phyloP scores from a whole-genome alignment of 1,140 invertebrate genomes.

The Chionoecetes opilio region DNA sequence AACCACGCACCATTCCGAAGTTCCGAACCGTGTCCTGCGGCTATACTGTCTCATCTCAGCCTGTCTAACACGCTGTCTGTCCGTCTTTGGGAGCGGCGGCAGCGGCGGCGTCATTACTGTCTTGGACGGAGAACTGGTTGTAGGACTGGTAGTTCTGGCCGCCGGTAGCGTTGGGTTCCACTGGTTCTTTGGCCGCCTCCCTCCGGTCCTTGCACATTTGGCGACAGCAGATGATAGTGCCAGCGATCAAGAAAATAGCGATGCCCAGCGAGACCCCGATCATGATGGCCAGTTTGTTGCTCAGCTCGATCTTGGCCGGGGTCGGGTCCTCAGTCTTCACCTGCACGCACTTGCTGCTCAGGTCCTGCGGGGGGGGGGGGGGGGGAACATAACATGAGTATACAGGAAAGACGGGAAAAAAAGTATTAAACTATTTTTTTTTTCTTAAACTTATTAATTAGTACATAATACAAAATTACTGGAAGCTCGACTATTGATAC shows the following conservation, averaged over 20 bases:
- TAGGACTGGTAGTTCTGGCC: slow-evolving; percentile 90
- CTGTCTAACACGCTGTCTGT: slow-evolving; percentile 45
- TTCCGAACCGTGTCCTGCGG: background rate
- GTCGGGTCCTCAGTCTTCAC: slow-evolving; percentile 77
- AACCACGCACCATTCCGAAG: no score
- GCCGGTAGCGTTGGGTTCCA: slow-evolving; percentile 84
- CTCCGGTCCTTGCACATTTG: slow-evolving; percentile 93
- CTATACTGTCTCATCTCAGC: background rate
- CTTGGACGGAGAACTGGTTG: slow-evolving; percentile 84
- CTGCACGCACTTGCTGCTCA: slow-evolving; percentile 79
- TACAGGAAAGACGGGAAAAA: no score
- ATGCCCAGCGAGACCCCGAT: slow-evolving; percentile 93
- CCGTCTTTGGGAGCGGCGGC: background rate
- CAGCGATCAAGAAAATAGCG: slow-evolving; percentile 90
- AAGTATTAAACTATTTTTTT: no score
- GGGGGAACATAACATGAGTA: no score
- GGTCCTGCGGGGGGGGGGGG: slow-evolving; percentile 80
- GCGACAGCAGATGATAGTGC: slow-evolving; percentile 92
- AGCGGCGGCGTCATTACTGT: slow-evolving; percentile 81
- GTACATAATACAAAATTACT: no score
- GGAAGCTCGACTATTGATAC: no score
- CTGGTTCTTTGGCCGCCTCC: slow-evolving; percentile 88
- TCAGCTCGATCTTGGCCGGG: slow-evolving; percentile 72
- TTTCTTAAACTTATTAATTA: no score
- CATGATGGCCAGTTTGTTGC: slow-evolving; percentile 90